phyloP scores from a whole-genome alignment of 2,113 vertebrate species.

The Columba janthina region DNA sequence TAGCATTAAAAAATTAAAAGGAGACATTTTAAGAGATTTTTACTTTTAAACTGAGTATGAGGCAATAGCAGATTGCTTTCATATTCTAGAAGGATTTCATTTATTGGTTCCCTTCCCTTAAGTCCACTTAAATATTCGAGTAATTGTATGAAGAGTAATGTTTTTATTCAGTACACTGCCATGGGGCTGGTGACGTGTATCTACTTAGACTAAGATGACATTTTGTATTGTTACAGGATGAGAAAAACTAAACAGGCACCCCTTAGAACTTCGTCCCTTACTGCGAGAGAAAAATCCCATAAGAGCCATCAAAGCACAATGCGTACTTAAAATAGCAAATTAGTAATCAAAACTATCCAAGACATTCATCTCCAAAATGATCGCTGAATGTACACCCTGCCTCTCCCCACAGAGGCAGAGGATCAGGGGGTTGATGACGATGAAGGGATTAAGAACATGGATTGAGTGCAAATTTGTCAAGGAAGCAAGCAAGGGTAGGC shows the following conservation, averaged over 20 bases:
- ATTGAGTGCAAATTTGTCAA: conserved; percentile 20
- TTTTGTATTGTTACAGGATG: conserved; percentile 70
- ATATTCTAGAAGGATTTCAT: conserved; percentile 2
- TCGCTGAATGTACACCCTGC: conserved; percentile 1
- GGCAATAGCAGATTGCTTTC: background rate
- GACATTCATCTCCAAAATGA: conserved; percentile 62
- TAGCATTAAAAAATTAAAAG: background rate
- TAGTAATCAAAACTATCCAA: conserved; percentile 68
- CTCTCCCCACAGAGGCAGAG: background rate
- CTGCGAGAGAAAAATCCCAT: conserved; percentile 62
- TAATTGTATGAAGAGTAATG: conserved; percentile 46
- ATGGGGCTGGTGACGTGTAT: conserved; percentile 66
- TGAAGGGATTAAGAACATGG: background rate
- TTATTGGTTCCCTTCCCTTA: conserved; percentile 38
- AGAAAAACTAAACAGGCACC: conserved; percentile 72
- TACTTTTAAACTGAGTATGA: background rate
- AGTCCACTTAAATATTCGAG: conserved; percentile 34
- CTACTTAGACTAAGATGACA: conserved; percentile 75
- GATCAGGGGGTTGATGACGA: background rate
- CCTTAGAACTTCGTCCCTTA: conserved; percentile 52
- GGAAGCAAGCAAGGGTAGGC: background rate
- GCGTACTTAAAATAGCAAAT: conserved; percentile 74
- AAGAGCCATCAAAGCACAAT: conserved; percentile 73
- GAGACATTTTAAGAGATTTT: background rate
- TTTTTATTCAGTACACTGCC: conserved; percentile 40